Evolutionary conservation across 2,113 vertebrate genomes (phyloP).

Genomic region (Nycticebus coucang): DNA sequence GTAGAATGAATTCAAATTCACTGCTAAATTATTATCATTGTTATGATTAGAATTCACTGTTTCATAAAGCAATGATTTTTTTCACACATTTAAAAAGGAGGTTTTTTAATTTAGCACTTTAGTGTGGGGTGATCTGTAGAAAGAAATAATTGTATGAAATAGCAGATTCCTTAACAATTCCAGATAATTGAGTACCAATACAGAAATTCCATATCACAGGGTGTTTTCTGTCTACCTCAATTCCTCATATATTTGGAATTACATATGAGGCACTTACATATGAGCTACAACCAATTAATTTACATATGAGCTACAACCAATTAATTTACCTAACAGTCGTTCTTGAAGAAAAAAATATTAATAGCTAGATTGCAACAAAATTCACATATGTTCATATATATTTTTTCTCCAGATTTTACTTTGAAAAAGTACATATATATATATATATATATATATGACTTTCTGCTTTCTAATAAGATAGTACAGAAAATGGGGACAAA

Average conservation of each 20-base stretch:
- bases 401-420: not conserved
- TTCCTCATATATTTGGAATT: conserved; percentile 3
- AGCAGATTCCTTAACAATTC: conserved; percentile 47
- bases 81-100: conserved; percentile 53
- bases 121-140: not conserved
- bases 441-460: not conserved
- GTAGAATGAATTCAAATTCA: conserved; percentile 34
- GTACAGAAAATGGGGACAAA: not conserved
- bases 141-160: conserved; percentile 68
- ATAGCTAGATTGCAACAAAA: not conserved
- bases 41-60: conserved; percentile 45
- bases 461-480: not conserved
- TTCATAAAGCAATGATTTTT: conserved; percentile 50
- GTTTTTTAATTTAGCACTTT: conserved; percentile 61
- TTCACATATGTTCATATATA: not conserved
- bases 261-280: not conserved
- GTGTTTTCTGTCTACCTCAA: not conserved
- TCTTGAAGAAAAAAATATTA: conserved; percentile 1
- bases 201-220: conserved; percentile 34
- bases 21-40: conserved; percentile 36
- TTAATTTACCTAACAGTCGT: not conserved
- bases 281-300: not conserved
- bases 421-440: not conserved
- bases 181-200: conserved; percentile 43
- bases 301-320: not conserved